Conservation (phyloP, 2,797 vertebrate genomes). For the Parauchenoglanis punctatus region DNA sequence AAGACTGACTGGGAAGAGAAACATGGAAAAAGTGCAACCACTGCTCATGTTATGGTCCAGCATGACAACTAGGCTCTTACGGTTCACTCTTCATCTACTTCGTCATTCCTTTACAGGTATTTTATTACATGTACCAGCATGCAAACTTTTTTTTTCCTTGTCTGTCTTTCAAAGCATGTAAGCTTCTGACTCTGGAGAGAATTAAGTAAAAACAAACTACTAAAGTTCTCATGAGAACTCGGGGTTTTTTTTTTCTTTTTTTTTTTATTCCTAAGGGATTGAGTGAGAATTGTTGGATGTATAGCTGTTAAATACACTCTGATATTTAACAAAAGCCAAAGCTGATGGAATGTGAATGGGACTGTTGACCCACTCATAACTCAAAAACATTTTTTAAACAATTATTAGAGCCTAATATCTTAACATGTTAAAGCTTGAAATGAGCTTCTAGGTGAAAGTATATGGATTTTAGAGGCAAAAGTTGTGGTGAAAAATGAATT, state of each 20-base stretch:
- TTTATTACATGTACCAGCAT: constrained; percentile 36
- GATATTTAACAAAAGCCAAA: too few species aligned
- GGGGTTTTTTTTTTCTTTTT: background rate
- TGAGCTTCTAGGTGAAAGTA: too few species aligned
- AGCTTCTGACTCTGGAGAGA: background rate
- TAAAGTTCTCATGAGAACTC: background rate
- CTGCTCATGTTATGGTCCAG: constrained; percentile 2
- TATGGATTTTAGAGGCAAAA: too few species aligned
- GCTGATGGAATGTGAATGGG: too few species aligned
- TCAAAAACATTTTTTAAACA: too few species aligned
- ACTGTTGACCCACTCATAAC: too few species aligned
- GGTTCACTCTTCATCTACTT: background rate
- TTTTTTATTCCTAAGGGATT: background rate
- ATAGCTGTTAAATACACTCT: too few species aligned
- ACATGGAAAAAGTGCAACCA: background rate
- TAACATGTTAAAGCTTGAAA: too few species aligned
- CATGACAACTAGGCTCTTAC: background rate
- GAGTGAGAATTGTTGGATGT: background rate
- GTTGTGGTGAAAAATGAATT: too few species aligned
- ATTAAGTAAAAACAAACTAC: background rate
- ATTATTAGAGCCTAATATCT: too few species aligned
- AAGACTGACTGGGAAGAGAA: background rate
- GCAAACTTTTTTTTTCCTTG: background rate
- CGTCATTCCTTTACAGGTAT: background rate
- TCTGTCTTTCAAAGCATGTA: background rate